Conservation (phyloP, 2,888 invertebrate genomes). For the Pammene aurita region DNA sequence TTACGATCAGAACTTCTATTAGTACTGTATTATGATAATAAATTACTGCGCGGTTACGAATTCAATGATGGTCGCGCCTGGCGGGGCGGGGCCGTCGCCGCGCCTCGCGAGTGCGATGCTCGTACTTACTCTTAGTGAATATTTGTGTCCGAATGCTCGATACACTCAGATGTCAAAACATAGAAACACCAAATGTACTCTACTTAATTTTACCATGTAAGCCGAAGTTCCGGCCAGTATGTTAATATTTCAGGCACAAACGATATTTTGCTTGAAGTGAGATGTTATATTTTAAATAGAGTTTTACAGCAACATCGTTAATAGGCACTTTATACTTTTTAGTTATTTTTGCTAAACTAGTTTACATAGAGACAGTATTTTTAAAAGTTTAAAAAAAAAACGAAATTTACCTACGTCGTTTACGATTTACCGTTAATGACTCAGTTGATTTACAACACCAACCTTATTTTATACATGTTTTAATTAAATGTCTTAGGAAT, state of each 20-base stretch:
- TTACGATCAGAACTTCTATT: conserved; percentile 77
- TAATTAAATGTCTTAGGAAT: conserved; percentile 21
- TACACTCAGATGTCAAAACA: conserved; percentile 71
- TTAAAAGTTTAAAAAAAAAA: conserved; percentile 44
- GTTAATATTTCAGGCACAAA: conserved; percentile 64
- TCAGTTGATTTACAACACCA: conserved; percentile 29
- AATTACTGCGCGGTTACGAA: conserved; percentile 73
- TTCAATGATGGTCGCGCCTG: conserved; percentile 65
- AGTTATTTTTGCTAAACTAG: conserved; percentile 69
- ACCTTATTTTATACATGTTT: conserved; percentile 36
- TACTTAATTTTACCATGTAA: conserved; percentile 64
- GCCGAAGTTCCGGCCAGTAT: conserved; percentile 77
- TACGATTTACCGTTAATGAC: conserved; percentile 36
- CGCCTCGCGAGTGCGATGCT: conserved; percentile 62
- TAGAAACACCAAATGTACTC: conserved; percentile 76
- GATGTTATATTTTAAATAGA: conserved; percentile 71
- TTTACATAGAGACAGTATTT: conserved; percentile 65
- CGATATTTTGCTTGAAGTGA: conserved; percentile 58
- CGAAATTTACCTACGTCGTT: conserved; percentile 11
- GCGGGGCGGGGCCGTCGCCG: conserved; percentile 59
- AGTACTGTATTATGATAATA: conserved; percentile 82
- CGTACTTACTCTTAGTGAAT: conserved; percentile 71
- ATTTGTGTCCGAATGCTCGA: conserved; percentile 75
- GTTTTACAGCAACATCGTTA: conserved; percentile 67
- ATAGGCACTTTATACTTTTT: conserved; percentile 63